Percentiles rank a stretch among this genome's conserved stretches.
These are phyloP conservation scores for Mandrillus leucophaeus DNA, from an alignment of 2,113 vertebrate genomes.

Conservation along the genomic window DNA sequence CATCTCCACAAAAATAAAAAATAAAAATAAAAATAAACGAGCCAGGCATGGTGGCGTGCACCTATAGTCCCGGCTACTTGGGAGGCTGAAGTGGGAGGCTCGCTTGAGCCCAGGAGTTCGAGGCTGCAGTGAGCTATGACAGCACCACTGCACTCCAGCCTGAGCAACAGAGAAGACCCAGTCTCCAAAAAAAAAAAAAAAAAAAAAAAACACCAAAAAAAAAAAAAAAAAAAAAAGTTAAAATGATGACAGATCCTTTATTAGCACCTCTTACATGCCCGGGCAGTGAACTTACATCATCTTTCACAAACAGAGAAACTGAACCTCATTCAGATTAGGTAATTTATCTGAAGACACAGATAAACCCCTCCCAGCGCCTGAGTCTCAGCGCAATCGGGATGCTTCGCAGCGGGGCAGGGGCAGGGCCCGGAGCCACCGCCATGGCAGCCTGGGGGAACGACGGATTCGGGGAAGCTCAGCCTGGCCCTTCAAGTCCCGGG, in stretches of 20 bases:
- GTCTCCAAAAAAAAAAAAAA: too few species aligned
- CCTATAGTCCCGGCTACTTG: too few species aligned
- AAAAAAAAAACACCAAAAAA: too few species aligned
- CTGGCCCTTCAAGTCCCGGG: neutral
- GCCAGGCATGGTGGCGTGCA: too few species aligned
- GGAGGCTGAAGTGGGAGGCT: too few species aligned
- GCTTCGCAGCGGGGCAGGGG: neutral
- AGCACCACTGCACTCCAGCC: too few species aligned
- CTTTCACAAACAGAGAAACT: neutral
- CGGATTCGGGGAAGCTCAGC: fast-evolving
- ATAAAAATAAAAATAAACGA: too few species aligned
- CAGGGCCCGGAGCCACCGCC: neutral
- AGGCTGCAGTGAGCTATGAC: too few species aligned
- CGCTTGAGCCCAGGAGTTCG: too few species aligned
- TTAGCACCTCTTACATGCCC: neutral
- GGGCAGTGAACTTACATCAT: neutral
- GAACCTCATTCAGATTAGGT: neutral
- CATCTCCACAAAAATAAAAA: too few species aligned
- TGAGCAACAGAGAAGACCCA: too few species aligned
- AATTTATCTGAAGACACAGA: neutral
- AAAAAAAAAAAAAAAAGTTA: neutral
- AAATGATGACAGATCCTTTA: neutral
- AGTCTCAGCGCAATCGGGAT: neutral
- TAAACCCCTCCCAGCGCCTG: neutral
- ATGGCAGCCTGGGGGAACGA: neutral